Base-by-base conservation (phyloP, 2,797 vertebrate species). In the Steatocranus sp. region DNA sequence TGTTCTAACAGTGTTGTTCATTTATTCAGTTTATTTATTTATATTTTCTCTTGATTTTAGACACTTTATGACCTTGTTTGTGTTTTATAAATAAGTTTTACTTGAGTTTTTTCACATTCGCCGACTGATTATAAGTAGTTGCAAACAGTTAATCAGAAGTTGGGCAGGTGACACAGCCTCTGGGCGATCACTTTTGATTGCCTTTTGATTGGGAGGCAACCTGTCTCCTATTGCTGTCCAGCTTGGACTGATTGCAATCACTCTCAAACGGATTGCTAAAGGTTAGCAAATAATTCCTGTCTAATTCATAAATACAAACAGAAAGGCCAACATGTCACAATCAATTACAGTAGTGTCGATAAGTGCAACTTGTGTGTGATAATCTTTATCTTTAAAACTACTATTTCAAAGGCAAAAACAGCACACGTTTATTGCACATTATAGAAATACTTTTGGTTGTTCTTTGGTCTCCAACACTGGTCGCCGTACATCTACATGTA, bases 71-170 rank as follows among this genome's bases (percentile, higher is more conserved):
- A 43, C 23, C 23, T 70, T 27, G 38, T 43, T 25, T 70, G 23
- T 43, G 14, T 17, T 46, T 46, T 18, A 70, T 46, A 0, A 43
- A 70, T 5, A 70, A 2, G 9, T 17, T 43, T 66, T 66, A 23
- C 1, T 68, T 27, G 9, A 43, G 20, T 5, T 38, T 63, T 41
- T 41, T 23, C 34, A 66, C n/a, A 66, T 66, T 41, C 2, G 5
- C 7, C 3, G 14, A 70, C 4, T 5, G 63, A 68, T 25, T 68
- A 25, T 3, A 68, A 70, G 23, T 70, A 18, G 66, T 70, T 70
- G 15, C 15, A 46, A 27, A 27, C 27, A 43, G 66, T 68, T 43
- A 1, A 5, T 15, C 1, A 0, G 0, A 68, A 17, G 38, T 11
- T 68, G 63, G 12, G 20, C 12, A 25, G 11, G 63, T 41, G 23